phyloP scores from a whole-genome alignment of 2,888 invertebrate genomes.

The Microctonus aethiopoides region DNA sequence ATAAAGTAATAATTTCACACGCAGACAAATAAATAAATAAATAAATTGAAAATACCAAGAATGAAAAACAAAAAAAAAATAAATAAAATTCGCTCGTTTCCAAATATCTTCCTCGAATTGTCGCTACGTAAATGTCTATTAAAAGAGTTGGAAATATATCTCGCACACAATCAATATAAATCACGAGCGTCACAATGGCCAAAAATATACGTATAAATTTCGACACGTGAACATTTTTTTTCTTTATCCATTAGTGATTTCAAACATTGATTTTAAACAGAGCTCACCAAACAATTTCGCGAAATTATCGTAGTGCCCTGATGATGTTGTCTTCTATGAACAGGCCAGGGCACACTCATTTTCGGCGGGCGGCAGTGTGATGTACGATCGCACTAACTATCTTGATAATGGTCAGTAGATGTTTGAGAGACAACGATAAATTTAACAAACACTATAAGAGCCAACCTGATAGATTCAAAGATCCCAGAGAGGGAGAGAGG shows the following conservation, averaged over 20 bases:
- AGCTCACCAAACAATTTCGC: conserved; percentile 45
- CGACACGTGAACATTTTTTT: background rate
- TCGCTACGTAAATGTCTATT: background rate
- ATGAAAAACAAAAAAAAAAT: background rate
- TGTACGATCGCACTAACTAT: background rate
- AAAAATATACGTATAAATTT: background rate
- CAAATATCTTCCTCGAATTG: background rate
- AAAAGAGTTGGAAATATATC: background rate
- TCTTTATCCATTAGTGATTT: background rate
- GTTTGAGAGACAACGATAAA: background rate
- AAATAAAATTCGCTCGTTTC: background rate
- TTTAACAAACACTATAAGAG: background rate
- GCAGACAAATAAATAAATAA: background rate
- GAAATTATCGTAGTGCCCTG: conserved; percentile 55
- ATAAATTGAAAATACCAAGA: background rate
- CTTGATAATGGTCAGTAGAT: background rate
- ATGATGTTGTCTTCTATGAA: conserved; percentile 73
- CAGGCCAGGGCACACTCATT: conserved; percentile 79
- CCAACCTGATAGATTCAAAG: background rate
- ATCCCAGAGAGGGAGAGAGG: background rate
- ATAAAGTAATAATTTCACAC: conserved; percentile 5
- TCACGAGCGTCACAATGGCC: background rate
- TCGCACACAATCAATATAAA: background rate
- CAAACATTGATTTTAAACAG: no score
- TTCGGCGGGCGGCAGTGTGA: conserved; percentile 13